These are phyloP conservation scores for Thripadectes ignobilis DNA, from an alignment of 2,797 vertebrate genomes.

Conservation along the genomic window DNA sequence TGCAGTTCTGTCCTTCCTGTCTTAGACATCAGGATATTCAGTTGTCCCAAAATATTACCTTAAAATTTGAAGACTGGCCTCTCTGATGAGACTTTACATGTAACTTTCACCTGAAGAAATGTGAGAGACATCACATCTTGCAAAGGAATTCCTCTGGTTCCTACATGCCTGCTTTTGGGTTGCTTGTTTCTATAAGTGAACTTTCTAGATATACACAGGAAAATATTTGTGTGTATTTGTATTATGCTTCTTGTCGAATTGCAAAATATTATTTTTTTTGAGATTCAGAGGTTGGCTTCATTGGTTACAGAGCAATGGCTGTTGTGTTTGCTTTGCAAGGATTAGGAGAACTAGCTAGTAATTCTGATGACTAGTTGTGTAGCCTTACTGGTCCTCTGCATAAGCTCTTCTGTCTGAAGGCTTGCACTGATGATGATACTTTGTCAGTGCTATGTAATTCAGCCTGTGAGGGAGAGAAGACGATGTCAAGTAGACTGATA, in stretches of 20 bases:
- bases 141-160: background rate
- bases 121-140: fast-evolving
- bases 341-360: background rate
- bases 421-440: background rate
- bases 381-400: background rate
- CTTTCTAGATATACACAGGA: background rate
- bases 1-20: background rate
- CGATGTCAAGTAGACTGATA: background rate
- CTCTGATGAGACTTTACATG: background rate
- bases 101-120: background rate
- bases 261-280: background rate
- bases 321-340: background rate
- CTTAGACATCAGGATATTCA: background rate
- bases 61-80: fast-evolving
- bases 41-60: background rate
- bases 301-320: background rate
- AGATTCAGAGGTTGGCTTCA: background rate
- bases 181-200: background rate
- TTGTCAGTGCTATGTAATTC: background rate
- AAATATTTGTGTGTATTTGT: background rate
- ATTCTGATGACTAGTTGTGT: background rate
- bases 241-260: background rate
- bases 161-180: background rate
- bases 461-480: background rate
- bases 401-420: background rate